A percentile compares a stretch with the other conserved stretches of the same genome.
Conservation (phyloP, 1,140 invertebrate species). For the Holotrichia oblita region DNA sequence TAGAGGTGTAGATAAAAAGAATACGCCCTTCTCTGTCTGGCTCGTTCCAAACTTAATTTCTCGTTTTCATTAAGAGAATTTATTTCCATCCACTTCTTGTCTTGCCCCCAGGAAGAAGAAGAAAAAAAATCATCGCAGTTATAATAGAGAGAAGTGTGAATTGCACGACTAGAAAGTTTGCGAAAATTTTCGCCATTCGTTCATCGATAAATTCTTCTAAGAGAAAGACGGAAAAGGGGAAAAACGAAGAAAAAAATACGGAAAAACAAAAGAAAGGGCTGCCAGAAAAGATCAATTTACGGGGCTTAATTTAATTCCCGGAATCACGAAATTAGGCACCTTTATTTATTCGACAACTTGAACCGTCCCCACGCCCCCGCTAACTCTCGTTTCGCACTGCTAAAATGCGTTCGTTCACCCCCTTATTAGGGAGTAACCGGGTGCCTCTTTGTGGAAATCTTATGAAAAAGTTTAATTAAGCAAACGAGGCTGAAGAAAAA, state of each 20-base stretch:
- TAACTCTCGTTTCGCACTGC: background rate
- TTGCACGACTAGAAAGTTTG: background rate
- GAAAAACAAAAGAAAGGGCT: background rate
- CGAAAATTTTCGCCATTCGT: background rate
- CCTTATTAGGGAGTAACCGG: background rate
- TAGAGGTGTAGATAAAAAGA: background rate
- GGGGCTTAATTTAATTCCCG: conserved; percentile 27
- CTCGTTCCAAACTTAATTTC: background rate
- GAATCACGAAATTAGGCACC: conserved; percentile 36
- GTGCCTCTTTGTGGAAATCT: background rate
- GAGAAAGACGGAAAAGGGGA: background rate
- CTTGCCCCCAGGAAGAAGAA: background rate
- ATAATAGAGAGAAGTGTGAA: background rate
- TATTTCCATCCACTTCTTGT: background rate
- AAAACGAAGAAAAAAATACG: background rate
- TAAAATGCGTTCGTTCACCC: background rate
- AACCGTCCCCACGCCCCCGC: background rate
- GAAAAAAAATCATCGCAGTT: conserved; percentile 7
- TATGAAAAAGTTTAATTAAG: conserved; percentile 35
- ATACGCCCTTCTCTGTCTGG: background rate
- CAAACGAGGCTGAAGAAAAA: conserved; percentile 12
- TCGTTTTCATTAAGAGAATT: conserved; percentile 32
- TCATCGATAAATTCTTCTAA: background rate
- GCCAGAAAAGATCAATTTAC: conserved; percentile 23
- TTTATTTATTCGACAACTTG: conserved; percentile 31